phyloP scores from a whole-genome alignment of 2,888 invertebrate genomes.

The Ophioninae sp. region DNA sequence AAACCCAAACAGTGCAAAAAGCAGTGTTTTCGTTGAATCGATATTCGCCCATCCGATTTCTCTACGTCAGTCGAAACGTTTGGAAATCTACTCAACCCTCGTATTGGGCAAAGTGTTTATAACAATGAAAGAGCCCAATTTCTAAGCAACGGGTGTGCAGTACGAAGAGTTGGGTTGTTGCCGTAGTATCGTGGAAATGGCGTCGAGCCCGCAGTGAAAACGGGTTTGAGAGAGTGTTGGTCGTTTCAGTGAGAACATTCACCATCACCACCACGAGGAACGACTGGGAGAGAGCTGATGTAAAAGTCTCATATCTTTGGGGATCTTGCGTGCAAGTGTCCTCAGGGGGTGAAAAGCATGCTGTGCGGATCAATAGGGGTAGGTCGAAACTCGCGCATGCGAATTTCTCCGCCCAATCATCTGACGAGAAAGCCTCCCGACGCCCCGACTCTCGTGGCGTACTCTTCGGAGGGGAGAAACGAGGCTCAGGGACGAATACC shows the following conservation, averaged over 20 bases:
- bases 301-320: conserved; percentile 74
- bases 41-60: conserved; percentile 3
- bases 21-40: conserved; percentile 15
- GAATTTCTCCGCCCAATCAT: conserved; percentile 72
- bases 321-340: conserved; percentile 76
- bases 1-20: neutral
- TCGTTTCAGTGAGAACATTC: neutral
- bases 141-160: conserved; percentile 26
- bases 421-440: conserved; percentile 71
- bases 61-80: neutral
- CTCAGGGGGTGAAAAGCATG: conserved; percentile 67
- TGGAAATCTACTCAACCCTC: neutral
- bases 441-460: conserved; percentile 69
- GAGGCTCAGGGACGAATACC: conserved; percentile 73
- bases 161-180: conserved; percentile 22
- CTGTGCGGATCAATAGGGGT: conserved; percentile 76
- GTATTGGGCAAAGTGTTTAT: neutral
- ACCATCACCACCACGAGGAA: conserved; percentile 60
- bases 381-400: conserved; percentile 74
- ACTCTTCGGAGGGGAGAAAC: conserved; percentile 60
- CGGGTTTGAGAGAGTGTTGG: conserved; percentile 47
- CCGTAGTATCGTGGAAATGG: conserved; percentile 57
- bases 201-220: conserved; percentile 62
- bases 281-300: conserved; percentile 61
- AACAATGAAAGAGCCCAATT: conserved; percentile 9